Evolutionary conservation across 2,888 invertebrate species (phyloP), one percentile per base, ranked within the genome.

Genomic region (Drosophila meridiana): DNA sequence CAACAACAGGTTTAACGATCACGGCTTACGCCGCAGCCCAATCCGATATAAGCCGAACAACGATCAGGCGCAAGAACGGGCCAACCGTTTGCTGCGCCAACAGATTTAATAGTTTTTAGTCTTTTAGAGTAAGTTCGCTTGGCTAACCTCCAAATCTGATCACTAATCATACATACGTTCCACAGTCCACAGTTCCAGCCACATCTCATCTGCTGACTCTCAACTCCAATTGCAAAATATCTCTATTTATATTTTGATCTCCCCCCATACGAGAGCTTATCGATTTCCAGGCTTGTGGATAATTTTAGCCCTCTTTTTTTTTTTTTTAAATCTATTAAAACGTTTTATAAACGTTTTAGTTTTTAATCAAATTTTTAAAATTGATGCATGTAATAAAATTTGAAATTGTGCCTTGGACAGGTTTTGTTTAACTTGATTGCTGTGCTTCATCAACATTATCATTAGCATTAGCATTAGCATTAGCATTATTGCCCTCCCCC

Each of bases 361-460:
- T 43, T 26, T 6, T 11, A 3, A 9, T 11, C 9, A 2, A 7
- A 42, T n/a, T 42, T 42, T 42, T 2, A n/a, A 42, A n/a, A 28
- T 47, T 5, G 2, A 47, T 0, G 20, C 20, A 43, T 5, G 3
- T 9, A 32, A 48, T 50, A 50, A 32, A 50, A 50, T 50, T 50
- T 9, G 7, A 4, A 2, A 4, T 50, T 13, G 1, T n/a, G 30
- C 2, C n/a, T 1, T 3, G 34, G 5, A 14, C 26, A 28, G 7
- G 26, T 43, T 42, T n/a, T 9, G 65, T 45, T 69, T 53, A 50
- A 47, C 62, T 53, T 72, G 70, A 80, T 71, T 63, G 60, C 61
- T 60, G 43, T 26, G 58, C 63, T 72, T 72, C 48, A 77, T 0
- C 36, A 53, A 68, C 45, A 73, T 70, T 56, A 61, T 14, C 60